Base-by-base conservation (phyloP, 1,140 invertebrate genomes). In the Drosophila guanche region DNA sequence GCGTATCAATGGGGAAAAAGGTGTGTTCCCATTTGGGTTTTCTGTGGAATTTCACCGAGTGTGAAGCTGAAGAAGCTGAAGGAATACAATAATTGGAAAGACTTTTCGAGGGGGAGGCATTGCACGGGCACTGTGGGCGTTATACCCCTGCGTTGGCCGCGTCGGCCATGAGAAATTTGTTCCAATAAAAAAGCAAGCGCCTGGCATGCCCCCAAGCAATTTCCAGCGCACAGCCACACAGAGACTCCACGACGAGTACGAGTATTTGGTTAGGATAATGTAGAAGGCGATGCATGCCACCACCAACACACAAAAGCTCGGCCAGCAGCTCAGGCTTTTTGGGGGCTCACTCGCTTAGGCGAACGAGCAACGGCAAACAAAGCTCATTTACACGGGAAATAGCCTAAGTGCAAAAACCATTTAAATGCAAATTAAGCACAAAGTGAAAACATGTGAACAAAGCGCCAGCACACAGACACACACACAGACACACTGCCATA, bases 381-480 rank as follows among this genome's bases (percentile, higher is more conserved):
- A 89, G 86, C 86, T 90, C 86, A 89, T 89, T 89, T 89, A 90
- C 86, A 89, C 77, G 86, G 86, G 86, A 89, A 86, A 86, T 89
- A 83, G 86, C 77, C 86, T 83, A 89, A 85, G 80, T 89, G 80
- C 77, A 90, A 89, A 89, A 89, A 90, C 86, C 86, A 89, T 89
- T 89, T 89, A 89, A 89, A 89, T 89, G 86, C 86, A 89, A 89
- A 89, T 89, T 89, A 90, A 85, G 74, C 86, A 80, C 86, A 85
- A 90, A 89, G 80, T 90, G 86, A 90, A 89, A 89, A 89, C 86
- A 89, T 86, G 86, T 90, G 81, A 86, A 85, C 81, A 85, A 78
- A 85, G 81, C 73, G 62, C 68, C 73, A 33, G 16, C 40, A 68
- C 63, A 50, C 51, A 47, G 43, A 57, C n/a, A 50, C 51, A 47